These are phyloP conservation scores for Hesperia comma DNA, from an alignment of 2,888 invertebrate genomes.

Conservation along the genomic window DNA sequence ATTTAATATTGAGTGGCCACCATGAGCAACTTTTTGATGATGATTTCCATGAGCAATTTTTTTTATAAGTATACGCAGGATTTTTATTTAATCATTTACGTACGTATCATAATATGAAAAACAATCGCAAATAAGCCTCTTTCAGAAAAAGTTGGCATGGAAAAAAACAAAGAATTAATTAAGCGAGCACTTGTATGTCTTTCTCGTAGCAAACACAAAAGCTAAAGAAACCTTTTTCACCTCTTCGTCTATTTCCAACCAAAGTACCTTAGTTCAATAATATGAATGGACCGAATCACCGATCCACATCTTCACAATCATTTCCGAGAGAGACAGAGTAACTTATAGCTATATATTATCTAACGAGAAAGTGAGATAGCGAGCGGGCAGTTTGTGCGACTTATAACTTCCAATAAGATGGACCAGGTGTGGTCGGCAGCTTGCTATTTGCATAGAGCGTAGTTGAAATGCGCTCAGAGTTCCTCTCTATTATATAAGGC, in stretches of 20 bases:
- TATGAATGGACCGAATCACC: conserved; percentile 1
- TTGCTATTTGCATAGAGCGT: conserved; percentile 72
- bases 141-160: too few species aligned
- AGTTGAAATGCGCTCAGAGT: conserved; percentile 42
- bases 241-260: background rate
- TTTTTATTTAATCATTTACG: too few species aligned
- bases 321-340: conserved; percentile 41
- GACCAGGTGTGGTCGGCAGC: conserved; percentile 75
- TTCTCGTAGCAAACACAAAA: too few species aligned
- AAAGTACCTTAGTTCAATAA: background rate
- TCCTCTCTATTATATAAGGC: conserved; percentile 31
- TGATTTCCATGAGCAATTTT: too few species aligned
- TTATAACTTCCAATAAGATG: conserved; percentile 82
- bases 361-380: conserved; percentile 57
- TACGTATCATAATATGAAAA: too few species aligned
- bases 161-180: too few species aligned
- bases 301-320: conserved; percentile 12
- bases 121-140: too few species aligned
- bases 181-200: too few species aligned
- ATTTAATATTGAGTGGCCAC: too few species aligned
- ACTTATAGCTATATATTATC: conserved; percentile 48
- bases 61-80: too few species aligned
- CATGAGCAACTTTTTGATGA: too few species aligned
- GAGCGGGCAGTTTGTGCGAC: conserved; percentile 73
- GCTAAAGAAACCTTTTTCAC: background rate